phyloP scores from a whole-genome alignment of 2,888 invertebrate species.

The Spodoptera littoralis region DNA sequence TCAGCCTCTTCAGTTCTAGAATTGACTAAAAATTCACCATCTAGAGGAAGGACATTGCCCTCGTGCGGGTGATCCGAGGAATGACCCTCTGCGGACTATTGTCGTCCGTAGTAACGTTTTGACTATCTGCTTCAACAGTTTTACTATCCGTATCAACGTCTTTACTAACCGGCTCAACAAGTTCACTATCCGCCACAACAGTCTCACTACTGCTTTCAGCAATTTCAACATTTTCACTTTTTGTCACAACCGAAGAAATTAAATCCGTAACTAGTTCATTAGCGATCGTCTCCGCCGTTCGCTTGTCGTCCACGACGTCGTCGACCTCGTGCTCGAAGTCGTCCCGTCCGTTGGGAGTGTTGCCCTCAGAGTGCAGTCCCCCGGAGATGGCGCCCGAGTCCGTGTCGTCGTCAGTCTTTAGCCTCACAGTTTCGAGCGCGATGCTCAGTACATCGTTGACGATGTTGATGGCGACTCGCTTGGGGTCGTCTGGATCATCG shows the following conservation, averaged over 20 bases:
- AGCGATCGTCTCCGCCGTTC: conserved; percentile 75
- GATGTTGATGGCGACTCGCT: conserved; percentile 82
- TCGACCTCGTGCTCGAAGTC: conserved; percentile 84
- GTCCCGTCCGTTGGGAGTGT: conserved; percentile 83
- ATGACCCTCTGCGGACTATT: conserved; percentile 74
- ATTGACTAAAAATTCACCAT: conserved; percentile 82
- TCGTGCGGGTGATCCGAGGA: conserved; percentile 79
- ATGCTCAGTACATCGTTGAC: conserved; percentile 85
- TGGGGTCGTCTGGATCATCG: conserved; percentile 69
- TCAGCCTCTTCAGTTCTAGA: conserved; percentile 69
- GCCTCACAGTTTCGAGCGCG: conserved; percentile 81
- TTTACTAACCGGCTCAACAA: neutral
- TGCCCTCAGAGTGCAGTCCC: conserved; percentile 82
- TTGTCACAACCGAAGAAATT: conserved; percentile 70
- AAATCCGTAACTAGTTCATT: conserved; percentile 78
- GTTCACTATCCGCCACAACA: conserved; percentile 29
- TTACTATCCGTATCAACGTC: conserved; percentile 18
- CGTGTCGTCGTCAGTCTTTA: conserved; percentile 83
- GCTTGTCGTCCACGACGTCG: conserved; percentile 77
- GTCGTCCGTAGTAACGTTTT: conserved; percentile 45
- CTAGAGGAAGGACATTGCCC: conserved; percentile 82
- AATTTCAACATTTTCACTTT: conserved; percentile 52
- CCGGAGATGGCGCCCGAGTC: conserved; percentile 86
- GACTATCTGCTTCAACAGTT: conserved; percentile 48
- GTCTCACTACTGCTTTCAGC: conserved; percentile 45